A percentile compares a stretch with the other conserved stretches of the same genome.
These are phyloP conservation scores for Polypterus senegalus DNA, from an alignment of 2,113 vertebrate species.

Conservation along the genomic window DNA sequence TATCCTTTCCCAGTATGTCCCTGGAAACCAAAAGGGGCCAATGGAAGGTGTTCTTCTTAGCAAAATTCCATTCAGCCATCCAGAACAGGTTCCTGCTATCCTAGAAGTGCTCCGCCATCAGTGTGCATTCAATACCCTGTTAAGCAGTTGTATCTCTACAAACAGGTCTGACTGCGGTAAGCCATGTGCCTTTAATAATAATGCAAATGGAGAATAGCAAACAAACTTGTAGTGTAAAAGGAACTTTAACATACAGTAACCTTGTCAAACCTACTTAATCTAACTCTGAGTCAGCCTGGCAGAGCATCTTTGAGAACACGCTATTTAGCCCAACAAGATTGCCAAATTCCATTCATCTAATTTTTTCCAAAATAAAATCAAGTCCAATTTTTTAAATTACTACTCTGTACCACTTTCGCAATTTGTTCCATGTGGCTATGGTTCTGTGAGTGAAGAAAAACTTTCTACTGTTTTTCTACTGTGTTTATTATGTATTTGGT, in stretches of 20 bases:
- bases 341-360: neutral
- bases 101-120: constrained; percentile 64
- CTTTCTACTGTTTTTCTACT: no score
- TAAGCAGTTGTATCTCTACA: constrained; percentile 50
- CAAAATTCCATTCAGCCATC: constrained; percentile 58
- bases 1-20: constrained; percentile 32
- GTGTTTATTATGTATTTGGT: no score
- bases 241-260: neutral
- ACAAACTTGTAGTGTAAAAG: neutral
- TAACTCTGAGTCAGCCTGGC: neutral
- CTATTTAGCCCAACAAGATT: neutral
- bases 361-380: no score
- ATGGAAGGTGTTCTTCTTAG: constrained; percentile 38
- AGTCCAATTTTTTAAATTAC: no score
- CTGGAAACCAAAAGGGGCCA: constrained; percentile 22
- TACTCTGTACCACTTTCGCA: no score
- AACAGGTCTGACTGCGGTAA: constrained; percentile 34
- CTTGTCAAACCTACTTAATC: neutral
- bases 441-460: no score
- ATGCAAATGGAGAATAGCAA: neutral
- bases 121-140: constrained; percentile 48
- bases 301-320: neutral
- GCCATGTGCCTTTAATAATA: neutral
- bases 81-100: constrained; percentile 46
- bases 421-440: no score